Base-by-base conservation (phyloP, 2,797 vertebrate genomes). In the Philypnodon macrostomus region DNA sequence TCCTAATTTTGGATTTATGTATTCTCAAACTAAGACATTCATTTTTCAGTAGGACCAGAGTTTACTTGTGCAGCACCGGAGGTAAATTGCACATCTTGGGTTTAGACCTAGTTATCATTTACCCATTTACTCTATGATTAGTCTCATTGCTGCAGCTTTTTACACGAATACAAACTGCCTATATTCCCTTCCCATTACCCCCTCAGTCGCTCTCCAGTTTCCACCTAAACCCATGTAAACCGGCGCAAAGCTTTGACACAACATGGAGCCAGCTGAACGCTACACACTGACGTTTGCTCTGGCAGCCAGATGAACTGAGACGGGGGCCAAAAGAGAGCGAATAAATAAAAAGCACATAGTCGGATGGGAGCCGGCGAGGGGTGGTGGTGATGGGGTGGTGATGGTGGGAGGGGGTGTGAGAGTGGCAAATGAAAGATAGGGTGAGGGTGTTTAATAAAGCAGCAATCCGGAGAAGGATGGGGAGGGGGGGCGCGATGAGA, bases 371-470 rank as follows among this genome's bases (percentile, higher is more conserved):
- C 40, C 35, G 30, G 62, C 30, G 60, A 64, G 67, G 18, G 63
- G 46, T n/a, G 52, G 44, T 62, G 60, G 58, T 1, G 55, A 60
- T 47, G 63, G 53, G 68, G 71, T 13, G 63, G 39, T 56, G 68
- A 70, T 13, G 63, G 39, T 56, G 51, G 49, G 58, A 58, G 58
- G 1, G 58, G 64, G 49, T 58, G 51, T 58, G 73, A 80, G 74
- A 81, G 74, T 50, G 75, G 75, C 78, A 74, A 86, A 86, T 83
- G 79, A 84, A 85, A 79, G 80, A 86, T 83, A 79, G 81, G 75
- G 78, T 67, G 79, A 77, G 80, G 78, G 76, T 76, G 76, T 87
- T 86, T 85, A 85, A 86, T 86, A 86, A 87, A 85, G 84, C 76
- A 82, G 80, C 80, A 77, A 70, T 86, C 75, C 82, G 31, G 12